Evolutionary conservation across 2,113 vertebrate species (phyloP).

Genomic region (Potamarius usumacintae): DNA sequence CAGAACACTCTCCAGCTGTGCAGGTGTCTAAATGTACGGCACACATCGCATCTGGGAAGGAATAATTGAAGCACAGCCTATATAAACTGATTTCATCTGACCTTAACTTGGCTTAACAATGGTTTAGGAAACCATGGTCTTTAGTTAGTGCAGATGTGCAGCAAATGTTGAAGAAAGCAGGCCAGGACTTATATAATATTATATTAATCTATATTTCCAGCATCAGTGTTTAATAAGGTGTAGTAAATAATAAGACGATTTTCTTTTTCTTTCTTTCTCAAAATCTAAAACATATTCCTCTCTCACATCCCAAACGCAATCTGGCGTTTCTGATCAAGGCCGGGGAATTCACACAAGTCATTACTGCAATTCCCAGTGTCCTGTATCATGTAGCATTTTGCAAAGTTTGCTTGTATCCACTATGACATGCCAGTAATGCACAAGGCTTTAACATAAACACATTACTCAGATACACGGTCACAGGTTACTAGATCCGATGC

Average conservation of each 20-base stretch:
- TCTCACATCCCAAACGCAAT: neutral
- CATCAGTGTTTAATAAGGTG: slow-evolving; percentile 32
- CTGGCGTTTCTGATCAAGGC: neutral
- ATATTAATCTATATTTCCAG: neutral
- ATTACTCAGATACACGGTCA: slow-evolving; percentile 1
- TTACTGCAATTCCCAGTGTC: slow-evolving; percentile 8
- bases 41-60: slow-evolving; percentile 15
- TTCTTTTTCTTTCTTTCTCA: neutral
- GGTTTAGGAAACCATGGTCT: neutral
- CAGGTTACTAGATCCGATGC: slow-evolving; percentile 15
- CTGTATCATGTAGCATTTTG: slow-evolving; percentile 1
- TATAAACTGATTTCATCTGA: slow-evolving; percentile 5
- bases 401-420: neutral
- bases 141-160: slow-evolving; percentile 2
- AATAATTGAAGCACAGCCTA: neutral
- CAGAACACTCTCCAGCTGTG: slow-evolving; percentile 3
- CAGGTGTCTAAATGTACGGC: neutral
- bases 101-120: neutral
- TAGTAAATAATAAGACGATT: neutral
- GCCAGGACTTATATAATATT: neutral
- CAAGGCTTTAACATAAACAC: slow-evolving; percentile 9
- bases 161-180: neutral
- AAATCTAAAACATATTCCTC: too few species aligned
- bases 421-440: neutral
- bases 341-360: neutral